Percentiles rank a stretch among this genome's conserved stretches.
Conservation (phyloP, 2,113 vertebrate genomes). For the Tetrax tetrax region DNA sequence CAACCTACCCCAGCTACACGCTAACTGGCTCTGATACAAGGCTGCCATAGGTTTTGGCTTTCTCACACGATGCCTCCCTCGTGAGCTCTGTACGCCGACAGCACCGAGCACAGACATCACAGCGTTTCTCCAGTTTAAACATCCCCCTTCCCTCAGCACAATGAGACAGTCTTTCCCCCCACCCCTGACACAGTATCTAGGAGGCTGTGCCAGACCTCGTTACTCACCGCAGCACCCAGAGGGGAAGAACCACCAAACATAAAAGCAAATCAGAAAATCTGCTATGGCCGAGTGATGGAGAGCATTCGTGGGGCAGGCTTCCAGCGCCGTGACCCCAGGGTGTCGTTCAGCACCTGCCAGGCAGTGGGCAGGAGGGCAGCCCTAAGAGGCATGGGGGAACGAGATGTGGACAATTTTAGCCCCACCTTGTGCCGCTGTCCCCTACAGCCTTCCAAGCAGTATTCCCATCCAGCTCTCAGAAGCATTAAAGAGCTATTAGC, state of each 20-base stretch:
- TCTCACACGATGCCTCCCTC: accelerated
- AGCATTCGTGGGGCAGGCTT: not conserved
- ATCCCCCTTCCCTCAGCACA: too few relatives aligned
- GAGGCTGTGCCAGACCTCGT: not conserved
- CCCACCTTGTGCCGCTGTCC: accelerated
- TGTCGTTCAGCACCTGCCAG: not conserved
- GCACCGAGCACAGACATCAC: accelerated
- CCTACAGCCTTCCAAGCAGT: not conserved
- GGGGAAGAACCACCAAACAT: too few relatives aligned
- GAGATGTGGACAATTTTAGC: not conserved
- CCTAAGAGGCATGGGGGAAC: accelerated
- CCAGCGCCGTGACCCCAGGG: accelerated
- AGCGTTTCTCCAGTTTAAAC: accelerated
- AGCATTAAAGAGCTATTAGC: not conserved
- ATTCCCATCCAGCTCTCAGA: too few relatives aligned
- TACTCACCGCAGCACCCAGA: not conserved
- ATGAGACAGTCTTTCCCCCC: too few relatives aligned
- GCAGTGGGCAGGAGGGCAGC: not conserved
- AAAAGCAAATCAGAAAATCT: not conserved
- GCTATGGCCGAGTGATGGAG: not conserved
- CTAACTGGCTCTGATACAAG: accelerated
- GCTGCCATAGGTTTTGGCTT: not conserved
- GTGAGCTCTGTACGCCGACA: accelerated
- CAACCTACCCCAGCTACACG: not conserved
- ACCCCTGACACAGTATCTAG: too few relatives aligned